Evolutionary conservation across 2,888 invertebrate genomes (phyloP).

Genomic region (Agriotes lineatus): DNA sequence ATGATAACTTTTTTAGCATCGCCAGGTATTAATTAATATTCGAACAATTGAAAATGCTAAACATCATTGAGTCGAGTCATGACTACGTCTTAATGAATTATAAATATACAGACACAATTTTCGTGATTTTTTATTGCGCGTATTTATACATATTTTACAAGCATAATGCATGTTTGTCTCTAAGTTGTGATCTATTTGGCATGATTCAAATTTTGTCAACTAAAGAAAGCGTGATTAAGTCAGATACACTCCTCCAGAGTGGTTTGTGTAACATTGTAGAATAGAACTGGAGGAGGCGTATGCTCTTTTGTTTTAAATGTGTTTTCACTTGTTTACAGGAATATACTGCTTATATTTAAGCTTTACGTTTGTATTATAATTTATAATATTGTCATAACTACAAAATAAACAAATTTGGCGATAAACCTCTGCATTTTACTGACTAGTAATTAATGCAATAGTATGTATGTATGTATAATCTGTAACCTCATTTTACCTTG

Average conservation of each 20-base stretch:
- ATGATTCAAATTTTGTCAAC: neutral
- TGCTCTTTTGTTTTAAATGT: slow-evolving; percentile 52
- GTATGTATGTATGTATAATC: too few species aligned
- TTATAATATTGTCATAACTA: slow-evolving; percentile 54
- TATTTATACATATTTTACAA: slow-evolving; percentile 10
- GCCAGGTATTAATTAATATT: neutral
- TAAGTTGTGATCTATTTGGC: slow-evolving; percentile 14
- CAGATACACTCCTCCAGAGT: neutral
- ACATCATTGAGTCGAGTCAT: slow-evolving; percentile 1
- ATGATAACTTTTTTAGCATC: slow-evolving; percentile 13
- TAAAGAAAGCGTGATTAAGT: neutral
- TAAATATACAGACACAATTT: slow-evolving; percentile 4
- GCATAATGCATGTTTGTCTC: slow-evolving; percentile 18
- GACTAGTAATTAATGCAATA: too few species aligned
- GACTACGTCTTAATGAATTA: neutral
- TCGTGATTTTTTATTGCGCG: slow-evolving; percentile 5
- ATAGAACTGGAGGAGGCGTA: slow-evolving; percentile 1
- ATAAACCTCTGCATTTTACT: neutral
- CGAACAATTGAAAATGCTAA: neutral
- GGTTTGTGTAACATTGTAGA: slow-evolving; percentile 13
- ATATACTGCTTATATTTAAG: slow-evolving; percentile 59
- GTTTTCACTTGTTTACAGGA: slow-evolving; percentile 46
- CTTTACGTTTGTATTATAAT: slow-evolving; percentile 63
- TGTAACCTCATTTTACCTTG: too few species aligned
- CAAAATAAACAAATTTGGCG: slow-evolving; percentile 34